Evolutionary conservation across 2,113 vertebrate species (phyloP).

Genomic region (Syngnathus scovelli): DNA sequence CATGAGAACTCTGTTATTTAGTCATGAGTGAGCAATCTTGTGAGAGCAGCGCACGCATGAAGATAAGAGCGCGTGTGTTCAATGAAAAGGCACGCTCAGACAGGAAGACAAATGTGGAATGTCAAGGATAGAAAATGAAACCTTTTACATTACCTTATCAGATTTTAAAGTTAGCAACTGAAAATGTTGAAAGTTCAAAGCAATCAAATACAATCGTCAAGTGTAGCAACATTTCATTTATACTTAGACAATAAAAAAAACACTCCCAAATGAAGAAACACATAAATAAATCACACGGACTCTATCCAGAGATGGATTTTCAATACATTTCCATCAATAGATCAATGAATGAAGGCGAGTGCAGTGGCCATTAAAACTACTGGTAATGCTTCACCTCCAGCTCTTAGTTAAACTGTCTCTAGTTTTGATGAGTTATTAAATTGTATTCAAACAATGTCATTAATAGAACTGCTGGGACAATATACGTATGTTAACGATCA

Average conservation of each 20-base stretch:
- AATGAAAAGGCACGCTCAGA: conserved; percentile 8
- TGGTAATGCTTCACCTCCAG: conserved; percentile 4
- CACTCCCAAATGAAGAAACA: conserved; percentile 10
- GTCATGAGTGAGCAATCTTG: conserved; percentile 21
- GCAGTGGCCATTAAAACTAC: too few relatives aligned
- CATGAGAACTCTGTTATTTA: conserved; percentile 25
- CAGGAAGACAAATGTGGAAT: conserved; percentile 30
- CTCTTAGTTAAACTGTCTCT: conserved; percentile 27
- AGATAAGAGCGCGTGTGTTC: conserved; percentile 3
- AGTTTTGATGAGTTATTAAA: conserved; percentile 39
- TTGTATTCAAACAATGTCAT: conserved; percentile 23
- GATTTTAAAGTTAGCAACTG: conserved; percentile 11
- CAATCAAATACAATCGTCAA: conserved; percentile 6
- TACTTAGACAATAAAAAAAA: neutral
- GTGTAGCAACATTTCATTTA: neutral
- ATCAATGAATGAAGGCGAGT: too few relatives aligned
- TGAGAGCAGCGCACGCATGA: conserved; percentile 4
- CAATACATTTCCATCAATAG: too few relatives aligned
- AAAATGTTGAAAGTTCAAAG: conserved; percentile 29
- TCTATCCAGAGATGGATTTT: conserved; percentile 3
- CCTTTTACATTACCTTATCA: conserved; percentile 14
- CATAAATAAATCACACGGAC: conserved; percentile 13
- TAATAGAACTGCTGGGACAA: conserved; percentile 32
- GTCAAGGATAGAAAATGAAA: conserved; percentile 27
- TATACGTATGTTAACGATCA: conserved; percentile 22